Conservation (phyloP, 2,888 invertebrate genomes). For the Netelia melanura region DNA sequence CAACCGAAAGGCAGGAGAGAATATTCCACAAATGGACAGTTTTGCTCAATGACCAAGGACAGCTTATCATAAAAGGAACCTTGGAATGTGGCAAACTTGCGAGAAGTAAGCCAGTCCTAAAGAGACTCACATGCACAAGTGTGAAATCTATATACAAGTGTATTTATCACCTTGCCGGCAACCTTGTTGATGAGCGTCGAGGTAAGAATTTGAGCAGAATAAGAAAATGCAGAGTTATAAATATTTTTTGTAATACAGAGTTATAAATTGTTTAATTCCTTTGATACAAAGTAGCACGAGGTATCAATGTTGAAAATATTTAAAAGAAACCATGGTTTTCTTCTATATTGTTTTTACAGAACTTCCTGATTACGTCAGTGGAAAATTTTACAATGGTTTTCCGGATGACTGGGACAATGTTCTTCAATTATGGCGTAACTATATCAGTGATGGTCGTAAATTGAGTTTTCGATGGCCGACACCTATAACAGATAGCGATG, state of each 20-base stretch:
- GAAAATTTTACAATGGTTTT: slow-evolving; percentile 82
- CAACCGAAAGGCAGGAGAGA: slow-evolving; percentile 52
- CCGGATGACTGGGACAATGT: slow-evolving; percentile 83
- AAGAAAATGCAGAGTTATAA: too few species aligned
- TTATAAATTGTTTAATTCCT: background rate
- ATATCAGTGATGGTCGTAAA: slow-evolving; percentile 70
- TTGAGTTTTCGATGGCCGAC: slow-evolving; percentile 82
- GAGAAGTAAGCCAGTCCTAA: slow-evolving; percentile 78
- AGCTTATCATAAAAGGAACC: slow-evolving; percentile 79
- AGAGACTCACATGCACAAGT: slow-evolving; percentile 72
- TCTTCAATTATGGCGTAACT: slow-evolving; percentile 79
- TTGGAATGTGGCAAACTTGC: slow-evolving; percentile 76
- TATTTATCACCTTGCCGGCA: slow-evolving; percentile 77
- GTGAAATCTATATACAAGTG: slow-evolving; percentile 77
- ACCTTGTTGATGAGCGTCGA: slow-evolving; percentile 76
- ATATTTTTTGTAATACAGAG: background rate
- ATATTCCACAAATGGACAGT: slow-evolving; percentile 78
- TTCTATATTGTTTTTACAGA: slow-evolving; percentile 68
- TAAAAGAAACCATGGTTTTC: slow-evolving; percentile 16
- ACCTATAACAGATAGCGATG: slow-evolving; percentile 79
- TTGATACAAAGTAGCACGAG: background rate
- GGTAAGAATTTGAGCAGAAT: slow-evolving; percentile 70
- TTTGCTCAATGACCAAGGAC: slow-evolving; percentile 73
- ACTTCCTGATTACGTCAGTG: slow-evolving; percentile 79
- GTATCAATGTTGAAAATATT: background rate